Conservation (phyloP, 2,797 vertebrate species). For the Ctenochaetus hawaiiensis region DNA sequence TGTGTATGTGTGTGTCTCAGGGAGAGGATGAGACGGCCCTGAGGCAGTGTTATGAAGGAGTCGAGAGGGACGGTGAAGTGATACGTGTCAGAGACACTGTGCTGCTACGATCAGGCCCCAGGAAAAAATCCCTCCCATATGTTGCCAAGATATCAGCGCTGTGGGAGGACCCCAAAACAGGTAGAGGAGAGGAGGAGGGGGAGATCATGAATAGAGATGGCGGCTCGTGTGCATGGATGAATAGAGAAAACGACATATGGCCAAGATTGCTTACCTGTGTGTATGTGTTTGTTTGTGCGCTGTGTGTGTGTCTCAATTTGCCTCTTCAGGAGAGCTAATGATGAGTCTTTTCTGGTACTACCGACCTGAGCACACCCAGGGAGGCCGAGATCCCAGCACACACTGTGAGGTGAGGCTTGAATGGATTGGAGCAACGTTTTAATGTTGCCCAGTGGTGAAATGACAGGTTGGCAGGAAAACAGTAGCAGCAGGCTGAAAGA, state of each 20-base stretch:
- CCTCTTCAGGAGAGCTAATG: conserved; percentile 94
- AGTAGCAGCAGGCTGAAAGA: background rate
- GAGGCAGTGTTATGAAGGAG: conserved; percentile 96
- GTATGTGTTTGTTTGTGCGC: background rate
- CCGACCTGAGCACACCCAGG: conserved; percentile 98
- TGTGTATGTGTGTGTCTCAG: conserved; percentile 73
- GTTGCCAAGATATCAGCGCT: conserved; percentile 98
- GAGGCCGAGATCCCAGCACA: conserved; percentile 95
- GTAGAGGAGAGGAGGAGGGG: conserved; percentile 73
- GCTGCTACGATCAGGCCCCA: conserved; percentile 94
- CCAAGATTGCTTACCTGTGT: conserved; percentile 38
- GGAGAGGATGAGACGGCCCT: conserved; percentile 94
- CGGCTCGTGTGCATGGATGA: conserved; percentile 13
- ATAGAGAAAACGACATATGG: conserved; percentile 7
- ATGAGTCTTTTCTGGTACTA: conserved; percentile 99
- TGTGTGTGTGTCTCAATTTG: conserved; percentile 34
- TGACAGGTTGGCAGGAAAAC: conserved; percentile 9
- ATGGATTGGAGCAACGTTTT: conserved; percentile 6
- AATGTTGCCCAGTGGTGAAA: conserved; percentile 8
- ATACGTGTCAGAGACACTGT: conserved; percentile 95
- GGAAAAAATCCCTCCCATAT: conserved; percentile 97
- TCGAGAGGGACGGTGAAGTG: conserved; percentile 94
- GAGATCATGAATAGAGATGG: background rate
- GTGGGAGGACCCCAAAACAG: conserved; percentile 98
- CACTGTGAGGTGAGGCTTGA: conserved; percentile 93